phyloP scores from a whole-genome alignment of 2,113 vertebrate genomes.

The Atlantisia rogersi region DNA sequence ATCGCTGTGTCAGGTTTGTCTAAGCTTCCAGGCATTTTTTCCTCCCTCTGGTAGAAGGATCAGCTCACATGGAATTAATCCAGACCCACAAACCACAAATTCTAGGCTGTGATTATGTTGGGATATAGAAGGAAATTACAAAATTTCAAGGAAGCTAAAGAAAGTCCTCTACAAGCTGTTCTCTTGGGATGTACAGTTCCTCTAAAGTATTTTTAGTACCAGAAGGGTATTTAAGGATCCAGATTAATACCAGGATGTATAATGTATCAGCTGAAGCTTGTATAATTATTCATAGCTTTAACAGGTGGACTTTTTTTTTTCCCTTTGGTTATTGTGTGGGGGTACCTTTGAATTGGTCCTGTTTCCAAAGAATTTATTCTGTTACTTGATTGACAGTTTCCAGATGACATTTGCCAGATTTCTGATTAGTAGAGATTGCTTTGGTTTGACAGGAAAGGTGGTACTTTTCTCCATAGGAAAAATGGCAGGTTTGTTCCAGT shows the following conservation, averaged over 20 bases:
- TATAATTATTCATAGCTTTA: conserved; percentile 47
- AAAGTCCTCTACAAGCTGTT: conserved; percentile 22
- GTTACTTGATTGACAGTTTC: neutral
- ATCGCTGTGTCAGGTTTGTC: neutral
- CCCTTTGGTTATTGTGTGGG: neutral
- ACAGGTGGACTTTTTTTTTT: neutral
- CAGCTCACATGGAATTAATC: neutral
- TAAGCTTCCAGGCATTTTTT: neutral
- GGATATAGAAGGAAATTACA: conserved; percentile 22
- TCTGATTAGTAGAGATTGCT: neutral
- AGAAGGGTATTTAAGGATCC: conserved; percentile 42
- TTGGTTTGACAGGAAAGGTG: neutral
- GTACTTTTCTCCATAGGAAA: neutral
- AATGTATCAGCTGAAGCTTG: neutral
- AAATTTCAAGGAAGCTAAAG: conserved; percentile 32
- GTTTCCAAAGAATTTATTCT: neutral
- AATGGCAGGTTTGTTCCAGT: neutral
- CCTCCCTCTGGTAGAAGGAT: neutral
- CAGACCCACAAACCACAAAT: conserved; percentile 21
- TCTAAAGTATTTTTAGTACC: conserved; percentile 49
- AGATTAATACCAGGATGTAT: conserved; percentile 60
- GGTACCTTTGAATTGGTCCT: neutral
- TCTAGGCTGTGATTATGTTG: conserved; percentile 23
- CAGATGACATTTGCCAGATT: neutral
- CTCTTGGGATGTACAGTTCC: conserved; percentile 36